Conservation (phyloP, 2,113 vertebrate species). For the Lepus europaeus region DNA sequence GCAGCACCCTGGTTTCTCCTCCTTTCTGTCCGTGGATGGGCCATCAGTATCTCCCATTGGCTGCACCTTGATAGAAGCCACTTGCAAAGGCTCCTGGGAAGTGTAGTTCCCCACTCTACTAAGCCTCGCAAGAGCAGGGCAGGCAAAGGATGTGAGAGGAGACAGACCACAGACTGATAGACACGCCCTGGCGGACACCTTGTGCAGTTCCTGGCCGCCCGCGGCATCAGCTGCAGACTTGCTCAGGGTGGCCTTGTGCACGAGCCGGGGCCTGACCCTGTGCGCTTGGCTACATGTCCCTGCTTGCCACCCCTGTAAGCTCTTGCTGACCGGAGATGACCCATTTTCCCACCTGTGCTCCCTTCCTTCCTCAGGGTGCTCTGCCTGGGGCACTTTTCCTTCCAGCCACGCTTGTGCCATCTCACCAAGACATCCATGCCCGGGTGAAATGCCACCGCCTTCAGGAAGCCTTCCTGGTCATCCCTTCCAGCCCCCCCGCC, state of each 20-base stretch:
- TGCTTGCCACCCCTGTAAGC: background rate
- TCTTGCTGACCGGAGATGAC: background rate
- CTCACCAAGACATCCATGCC: background rate
- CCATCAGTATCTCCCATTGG: background rate
- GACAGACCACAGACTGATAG: background rate
- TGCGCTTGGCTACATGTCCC: background rate
- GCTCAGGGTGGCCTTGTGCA: background rate
- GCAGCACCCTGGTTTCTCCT: background rate
- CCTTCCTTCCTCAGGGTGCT: conserved; percentile 6
- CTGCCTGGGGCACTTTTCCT: conserved; percentile 23
- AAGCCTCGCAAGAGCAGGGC: background rate
- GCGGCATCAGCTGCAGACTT: rapidly evolving
- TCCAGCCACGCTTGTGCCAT: background rate
- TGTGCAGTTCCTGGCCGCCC: background rate
- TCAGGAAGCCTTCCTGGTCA: conserved; percentile 38
- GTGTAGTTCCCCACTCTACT: conserved; percentile 38
- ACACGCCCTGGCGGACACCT: background rate
- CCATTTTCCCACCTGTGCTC: background rate
- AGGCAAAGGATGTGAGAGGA: conserved; percentile 22
- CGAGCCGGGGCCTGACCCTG: background rate
- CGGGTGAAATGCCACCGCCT: conserved; percentile 5
- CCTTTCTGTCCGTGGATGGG: background rate
- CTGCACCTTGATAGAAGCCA: background rate
- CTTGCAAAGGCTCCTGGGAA: conserved; percentile 63
- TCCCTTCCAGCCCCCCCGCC: background rate